A percentile compares a stretch with the other conserved stretches of the same genome.
phyloP scores from a whole-genome alignment of 2,797 vertebrate genomes.

The Danio kyathit region DNA sequence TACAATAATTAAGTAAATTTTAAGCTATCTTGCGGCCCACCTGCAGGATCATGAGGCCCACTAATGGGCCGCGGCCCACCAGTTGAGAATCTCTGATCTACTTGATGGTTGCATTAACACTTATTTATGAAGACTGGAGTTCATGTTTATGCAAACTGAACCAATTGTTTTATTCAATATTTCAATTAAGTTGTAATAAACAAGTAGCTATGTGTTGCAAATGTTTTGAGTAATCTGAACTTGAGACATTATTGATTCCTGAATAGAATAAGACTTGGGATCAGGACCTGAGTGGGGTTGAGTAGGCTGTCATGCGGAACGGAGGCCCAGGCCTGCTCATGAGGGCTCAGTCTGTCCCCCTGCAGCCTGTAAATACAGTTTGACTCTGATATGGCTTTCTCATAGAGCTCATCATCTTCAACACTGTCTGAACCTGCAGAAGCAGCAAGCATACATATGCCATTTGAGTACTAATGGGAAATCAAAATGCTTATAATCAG shows the following conservation, averaged over 20 bases:
- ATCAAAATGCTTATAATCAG: not conserved
- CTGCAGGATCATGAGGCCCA: too few species aligned
- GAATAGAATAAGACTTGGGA: not conserved
- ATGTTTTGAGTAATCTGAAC: too few species aligned
- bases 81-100: too few species aligned
- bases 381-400: conserved; percentile 78
- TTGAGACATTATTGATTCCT: conserved; percentile 5
- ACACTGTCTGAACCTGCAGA: conserved; percentile 67
- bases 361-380: conserved; percentile 83
- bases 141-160: too few species aligned
- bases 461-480: not conserved
- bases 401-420: conserved; percentile 81
- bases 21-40: too few species aligned
- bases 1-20: too few species aligned
- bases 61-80: too few species aligned
- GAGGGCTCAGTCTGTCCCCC: conserved; percentile 81
- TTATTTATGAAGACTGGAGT: too few species aligned
- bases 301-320: conserved; percentile 75
- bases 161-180: too few species aligned
- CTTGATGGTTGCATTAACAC: too few species aligned
- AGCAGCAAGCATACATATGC: not conserved
- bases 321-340: conserved; percentile 80
- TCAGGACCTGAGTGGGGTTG: conserved; percentile 74
- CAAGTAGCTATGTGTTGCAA: too few species aligned
- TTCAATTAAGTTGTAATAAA: too few species aligned